Conservation (phyloP, 2,797 vertebrate species). For the Epinephelus coioides region DNA sequence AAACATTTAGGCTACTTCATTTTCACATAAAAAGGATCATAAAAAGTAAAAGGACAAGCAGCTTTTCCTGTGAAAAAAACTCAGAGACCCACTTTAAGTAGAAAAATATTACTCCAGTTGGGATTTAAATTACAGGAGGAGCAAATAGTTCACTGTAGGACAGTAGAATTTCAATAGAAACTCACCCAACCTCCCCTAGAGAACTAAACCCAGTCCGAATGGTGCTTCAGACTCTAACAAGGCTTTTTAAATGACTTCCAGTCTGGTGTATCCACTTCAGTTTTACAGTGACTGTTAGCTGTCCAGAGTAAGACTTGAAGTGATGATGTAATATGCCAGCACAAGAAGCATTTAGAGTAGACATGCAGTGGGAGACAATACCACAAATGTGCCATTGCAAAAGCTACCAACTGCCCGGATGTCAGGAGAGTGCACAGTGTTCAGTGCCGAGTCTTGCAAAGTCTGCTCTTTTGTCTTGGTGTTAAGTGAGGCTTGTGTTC, state of each 20-base stretch:
- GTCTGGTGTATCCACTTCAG: conserved; percentile 24
- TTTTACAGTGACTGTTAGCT: conserved; percentile 59
- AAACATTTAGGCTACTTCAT: too few relatives aligned
- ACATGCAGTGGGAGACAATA: conserved; percentile 27
- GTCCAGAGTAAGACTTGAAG: conserved; percentile 7
- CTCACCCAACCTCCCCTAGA: not conserved
- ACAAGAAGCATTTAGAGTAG: conserved; percentile 16
- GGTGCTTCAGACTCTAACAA: not conserved
- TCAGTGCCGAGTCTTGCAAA: conserved; percentile 12
- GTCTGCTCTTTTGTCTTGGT: conserved; percentile 21
- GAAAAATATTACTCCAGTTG: not conserved
- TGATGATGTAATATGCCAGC: conserved; percentile 37
- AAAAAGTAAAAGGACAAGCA: not conserved
- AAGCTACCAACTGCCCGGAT: conserved; percentile 78
- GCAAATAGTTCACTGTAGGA: not conserved
- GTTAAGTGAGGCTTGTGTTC: conserved; percentile 29
- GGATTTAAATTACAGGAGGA: not conserved
- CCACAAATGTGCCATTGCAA: conserved; percentile 58
- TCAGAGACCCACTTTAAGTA: not conserved
- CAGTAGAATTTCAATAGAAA: not conserved
- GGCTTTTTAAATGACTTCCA: not conserved
- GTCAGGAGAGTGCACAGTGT: conserved; percentile 9
- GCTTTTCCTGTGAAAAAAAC: not conserved
- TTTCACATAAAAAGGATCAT: not conserved
- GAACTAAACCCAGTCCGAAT: conserved; percentile 4